Conservation (phyloP, 2,113 vertebrate species). For the Phrynocephalus versicolor region DNA sequence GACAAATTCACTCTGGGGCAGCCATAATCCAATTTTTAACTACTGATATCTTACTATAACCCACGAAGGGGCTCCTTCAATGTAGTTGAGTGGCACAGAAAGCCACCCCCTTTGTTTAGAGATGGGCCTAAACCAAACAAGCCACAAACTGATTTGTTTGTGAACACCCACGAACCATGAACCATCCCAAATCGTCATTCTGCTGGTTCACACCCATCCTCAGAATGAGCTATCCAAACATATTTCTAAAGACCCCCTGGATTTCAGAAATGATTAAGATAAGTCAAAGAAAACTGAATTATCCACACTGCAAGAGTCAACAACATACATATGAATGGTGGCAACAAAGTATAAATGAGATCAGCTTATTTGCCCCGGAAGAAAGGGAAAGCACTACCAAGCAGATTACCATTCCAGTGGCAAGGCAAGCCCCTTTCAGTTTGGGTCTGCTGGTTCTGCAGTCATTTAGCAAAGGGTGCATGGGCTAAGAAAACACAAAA, state of each 20-base stretch:
- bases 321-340: neutral
- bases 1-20: too few relatives aligned
- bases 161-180: too few relatives aligned
- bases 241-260: neutral
- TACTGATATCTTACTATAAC: too few relatives aligned
- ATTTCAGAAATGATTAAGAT: neutral
- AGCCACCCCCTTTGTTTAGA: too few relatives aligned
- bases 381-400: neutral
- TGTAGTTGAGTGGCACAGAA: too few relatives aligned
- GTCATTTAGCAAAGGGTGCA: neutral
- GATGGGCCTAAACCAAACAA: too few relatives aligned
- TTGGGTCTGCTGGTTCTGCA: neutral
- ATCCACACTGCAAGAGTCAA: neutral
- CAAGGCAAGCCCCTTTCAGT: neutral
- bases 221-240: neutral
- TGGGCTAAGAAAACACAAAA: constrained; percentile 13
- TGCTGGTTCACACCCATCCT: too few relatives aligned
- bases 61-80: too few relatives aligned
- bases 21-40: too few relatives aligned
- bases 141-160: too few relatives aligned
- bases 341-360: neutral
- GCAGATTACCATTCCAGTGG: neutral
- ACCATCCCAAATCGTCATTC: too few relatives aligned
- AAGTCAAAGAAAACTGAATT: neutral
- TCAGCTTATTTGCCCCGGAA: neutral